These are phyloP conservation scores for Vulpes vulpes DNA, from an alignment of 2,113 vertebrate species.

Conservation along the genomic window DNA sequence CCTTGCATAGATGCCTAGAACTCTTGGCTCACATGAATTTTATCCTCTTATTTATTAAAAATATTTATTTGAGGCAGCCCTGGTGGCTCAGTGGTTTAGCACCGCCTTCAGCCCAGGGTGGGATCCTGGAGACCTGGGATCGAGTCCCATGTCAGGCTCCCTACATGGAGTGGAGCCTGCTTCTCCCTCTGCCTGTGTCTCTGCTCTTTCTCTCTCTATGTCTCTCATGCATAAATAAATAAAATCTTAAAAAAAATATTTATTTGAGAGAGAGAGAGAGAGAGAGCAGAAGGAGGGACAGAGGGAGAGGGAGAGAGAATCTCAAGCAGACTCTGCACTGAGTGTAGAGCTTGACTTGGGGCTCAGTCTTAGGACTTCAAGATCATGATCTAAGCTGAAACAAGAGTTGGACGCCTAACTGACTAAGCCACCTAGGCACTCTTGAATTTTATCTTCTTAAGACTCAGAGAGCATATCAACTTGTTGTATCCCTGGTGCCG, in stretches of 20 bases:
- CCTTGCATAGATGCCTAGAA: constrained; percentile 1
- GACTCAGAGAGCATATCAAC: not conserved
- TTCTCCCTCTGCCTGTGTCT: no score
- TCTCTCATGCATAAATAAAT: no score
- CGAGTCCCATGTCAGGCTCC: no score
- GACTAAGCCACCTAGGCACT: not conserved
- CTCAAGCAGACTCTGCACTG: not conserved
- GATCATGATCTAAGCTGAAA: not conserved
- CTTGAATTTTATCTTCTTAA: not conserved
- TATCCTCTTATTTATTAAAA: not conserved
- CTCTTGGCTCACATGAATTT: not conserved
- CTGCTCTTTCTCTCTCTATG: no score
- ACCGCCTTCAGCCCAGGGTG: no score
- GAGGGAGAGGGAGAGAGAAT: not conserved
- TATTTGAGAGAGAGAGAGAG: not conserved
- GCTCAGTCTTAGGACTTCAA: not conserved
- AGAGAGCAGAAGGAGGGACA: not conserved
- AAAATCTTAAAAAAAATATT: not conserved
- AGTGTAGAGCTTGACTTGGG: not conserved
- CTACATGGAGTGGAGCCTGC: no score
- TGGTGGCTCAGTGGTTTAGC: no score
- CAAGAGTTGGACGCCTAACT: not conserved
- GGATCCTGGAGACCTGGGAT: no score
- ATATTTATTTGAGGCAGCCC: not conserved
- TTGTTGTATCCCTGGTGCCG: not conserved